These are phyloP conservation scores for Steinernema hermaphroditum DNA, from an alignment of 2,888 invertebrate genomes.

Conservation along the genomic window DNA sequence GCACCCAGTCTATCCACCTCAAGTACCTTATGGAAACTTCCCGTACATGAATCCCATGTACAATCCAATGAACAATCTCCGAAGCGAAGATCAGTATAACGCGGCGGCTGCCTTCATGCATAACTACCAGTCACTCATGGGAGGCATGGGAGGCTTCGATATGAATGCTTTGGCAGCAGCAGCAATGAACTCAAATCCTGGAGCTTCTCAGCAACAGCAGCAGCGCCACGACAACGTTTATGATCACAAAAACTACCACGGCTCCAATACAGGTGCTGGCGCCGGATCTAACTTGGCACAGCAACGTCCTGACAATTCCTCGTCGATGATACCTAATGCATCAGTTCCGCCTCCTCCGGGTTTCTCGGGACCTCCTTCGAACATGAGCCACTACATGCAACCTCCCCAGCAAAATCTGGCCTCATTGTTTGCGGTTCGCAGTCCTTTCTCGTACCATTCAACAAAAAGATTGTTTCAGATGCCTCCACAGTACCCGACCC, in stretches of 20 bases:
- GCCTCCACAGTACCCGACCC: slow-evolving; percentile 1
- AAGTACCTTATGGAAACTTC: slow-evolving; percentile 11
- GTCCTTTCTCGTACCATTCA: not conserved
- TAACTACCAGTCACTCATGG: slow-evolving; percentile 11
- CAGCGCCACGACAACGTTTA: slow-evolving; percentile 7
- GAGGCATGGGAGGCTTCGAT: not conserved
- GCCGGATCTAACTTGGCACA: not conserved
- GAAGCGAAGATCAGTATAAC: slow-evolving; percentile 5
- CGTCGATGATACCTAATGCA: not conserved
- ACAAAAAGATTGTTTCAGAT: not conserved
- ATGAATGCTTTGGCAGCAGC: slow-evolving; percentile 12
- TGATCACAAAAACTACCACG: slow-evolving; percentile 8
- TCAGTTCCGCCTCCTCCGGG: not conserved
- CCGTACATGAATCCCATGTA: slow-evolving; percentile 14
- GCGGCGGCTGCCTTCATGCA: slow-evolving; percentile 4
- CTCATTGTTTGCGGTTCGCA: not conserved
- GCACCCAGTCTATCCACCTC: slow-evolving; percentile 10
- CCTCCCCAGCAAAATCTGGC: slow-evolving; percentile 3
- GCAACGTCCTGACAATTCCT: not conserved
- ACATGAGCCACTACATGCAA: slow-evolving; percentile 10
- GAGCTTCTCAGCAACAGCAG: not conserved
- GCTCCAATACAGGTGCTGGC: not conserved
- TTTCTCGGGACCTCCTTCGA: not conserved
- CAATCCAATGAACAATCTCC: not conserved
- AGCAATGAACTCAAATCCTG: not conserved